Base-by-base conservation (phyloP, 2,888 invertebrate genomes). In the Chloroclysta siterata region DNA sequence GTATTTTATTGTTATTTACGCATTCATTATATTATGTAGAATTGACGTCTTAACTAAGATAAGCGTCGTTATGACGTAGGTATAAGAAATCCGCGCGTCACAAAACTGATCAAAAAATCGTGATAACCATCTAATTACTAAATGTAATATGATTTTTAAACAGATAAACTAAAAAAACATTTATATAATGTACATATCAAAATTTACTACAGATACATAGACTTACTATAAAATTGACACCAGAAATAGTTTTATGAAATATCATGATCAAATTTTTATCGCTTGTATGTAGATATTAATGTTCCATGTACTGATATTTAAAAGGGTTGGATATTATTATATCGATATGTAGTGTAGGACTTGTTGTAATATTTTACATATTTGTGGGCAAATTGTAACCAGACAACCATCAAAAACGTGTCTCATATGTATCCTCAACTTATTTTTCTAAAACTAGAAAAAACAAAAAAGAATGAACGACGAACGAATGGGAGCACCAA, bases 291-390 rank as follows among this genome's bases (percentile, higher is more conserved):
- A 53, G 53, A 42, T 42, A 29, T 55, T 46, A 56, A 51, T 63
- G 33, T 64, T 57, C 47, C 48, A 48, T 63, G 63, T 63, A 63
- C 63, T 63, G 63, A 58, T 63, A 58, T 58, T 33, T 46, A 53
- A 56, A 63, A 33, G 53, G 29, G 46, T 46, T 63, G 51, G 46
- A 63, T 63, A 63, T 63, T 59, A 53, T 53, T 60, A 61, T 50
- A 61, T 55, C 50, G 33, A 14, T n/a, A 42, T 46, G 36, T 39
- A 11, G 44, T 17, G 6, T 46, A 52, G 46, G 29, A 52, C 17
- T 47, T 62, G 44, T 29, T 46, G 7, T 61, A 46, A 36, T 64
- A 17, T 44, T 52, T 53, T 56, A 11, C 53, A 60, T 65, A 60
- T 60, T 50, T 65, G 65, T 65, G 60, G 14, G 46, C 39, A 53